Conservation (phyloP, 2,113 vertebrate genomes). For the Pristiophorus japonicus region DNA sequence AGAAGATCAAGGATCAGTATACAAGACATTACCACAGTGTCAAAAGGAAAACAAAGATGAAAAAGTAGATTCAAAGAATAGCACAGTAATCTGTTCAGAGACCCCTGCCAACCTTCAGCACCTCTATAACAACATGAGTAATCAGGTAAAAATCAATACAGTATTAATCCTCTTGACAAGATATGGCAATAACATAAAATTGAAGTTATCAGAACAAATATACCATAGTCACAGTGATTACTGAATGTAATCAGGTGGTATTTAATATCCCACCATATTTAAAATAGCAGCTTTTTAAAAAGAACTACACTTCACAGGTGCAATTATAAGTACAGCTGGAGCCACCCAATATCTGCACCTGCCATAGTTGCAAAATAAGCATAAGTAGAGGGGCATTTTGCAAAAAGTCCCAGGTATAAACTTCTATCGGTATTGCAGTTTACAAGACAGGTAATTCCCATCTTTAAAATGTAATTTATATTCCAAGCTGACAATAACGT, state of each 20-base stretch:
- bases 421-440: not conserved
- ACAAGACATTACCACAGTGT: not conserved
- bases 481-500: slow-evolving; percentile 65
- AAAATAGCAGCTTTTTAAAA: not conserved
- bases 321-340: not conserved
- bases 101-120: not conserved
- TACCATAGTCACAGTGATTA: not conserved
- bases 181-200: not conserved
- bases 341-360: not conserved
- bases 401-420: not conserved
- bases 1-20: not conserved
- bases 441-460: slow-evolving; percentile 57
- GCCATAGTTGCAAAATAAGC: not conserved
- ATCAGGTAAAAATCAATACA: not conserved
- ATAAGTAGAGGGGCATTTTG: not conserved
- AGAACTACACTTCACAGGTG: not conserved
- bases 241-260: not conserved
- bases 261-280: not conserved
- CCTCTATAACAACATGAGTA: not conserved
- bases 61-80: not conserved
- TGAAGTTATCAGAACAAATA: no score
- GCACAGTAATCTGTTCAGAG: not conserved
- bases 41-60: no score
- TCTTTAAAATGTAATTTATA: slow-evolving; percentile 56
- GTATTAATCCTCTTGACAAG: not conserved